Percentiles rank a stretch among this genome's conserved stretches.
These are phyloP conservation scores for Acanthochromis polyacanthus DNA, from an alignment of 2,113 vertebrate genomes.

Conservation along the genomic window DNA sequence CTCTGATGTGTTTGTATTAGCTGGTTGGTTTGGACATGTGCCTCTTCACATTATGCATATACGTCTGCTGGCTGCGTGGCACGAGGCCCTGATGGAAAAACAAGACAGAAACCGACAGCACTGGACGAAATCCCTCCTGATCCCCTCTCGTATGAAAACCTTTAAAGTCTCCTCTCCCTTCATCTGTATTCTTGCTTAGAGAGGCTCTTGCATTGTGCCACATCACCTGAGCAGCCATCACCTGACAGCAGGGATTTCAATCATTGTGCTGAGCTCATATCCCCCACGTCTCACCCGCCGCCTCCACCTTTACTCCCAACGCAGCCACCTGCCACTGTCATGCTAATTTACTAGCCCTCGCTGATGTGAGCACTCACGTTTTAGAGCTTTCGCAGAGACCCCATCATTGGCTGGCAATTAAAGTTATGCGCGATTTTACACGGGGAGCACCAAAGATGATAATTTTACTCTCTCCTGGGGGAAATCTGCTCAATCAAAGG, in stretches of 20 bases:
- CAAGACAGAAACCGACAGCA: slow-evolving; percentile 30
- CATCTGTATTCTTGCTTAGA: slow-evolving; percentile 57
- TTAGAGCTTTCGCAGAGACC: slow-evolving; percentile 37
- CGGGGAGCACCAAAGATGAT: slow-evolving; percentile 3
- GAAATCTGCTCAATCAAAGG: slow-evolving; percentile 36
- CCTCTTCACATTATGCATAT: slow-evolving; percentile 39
- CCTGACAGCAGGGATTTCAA: slow-evolving; percentile 72
- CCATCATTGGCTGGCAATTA: slow-evolving; percentile 45
- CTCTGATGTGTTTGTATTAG: slow-evolving; percentile 4
- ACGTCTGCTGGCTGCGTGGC: slow-evolving; percentile 17
- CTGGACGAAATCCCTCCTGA: slow-evolving; percentile 53
- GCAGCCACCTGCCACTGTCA: slow-evolving; percentile 41
- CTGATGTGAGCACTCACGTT: slow-evolving; percentile 42
- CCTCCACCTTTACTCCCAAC: slow-evolving; percentile 33
- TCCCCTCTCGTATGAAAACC: slow-evolving; percentile 52
- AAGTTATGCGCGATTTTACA: slow-evolving; percentile 50
- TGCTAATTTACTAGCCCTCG: slow-evolving; percentile 53
- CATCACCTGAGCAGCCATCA: slow-evolving; percentile 72
- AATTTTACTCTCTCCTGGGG: slow-evolving; percentile 10
- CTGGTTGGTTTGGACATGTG: slow-evolving; percentile 15
- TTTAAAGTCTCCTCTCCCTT: slow-evolving; percentile 29
- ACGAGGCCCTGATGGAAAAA: slow-evolving; percentile 15
- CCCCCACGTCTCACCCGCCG: slow-evolving; percentile 26
- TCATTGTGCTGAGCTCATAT: slow-evolving; percentile 73
- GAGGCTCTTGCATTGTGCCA: slow-evolving; percentile 32